These are phyloP conservation scores for Plagodis pulveraria DNA, from an alignment of 2,888 invertebrate genomes.

Conservation along the genomic window DNA sequence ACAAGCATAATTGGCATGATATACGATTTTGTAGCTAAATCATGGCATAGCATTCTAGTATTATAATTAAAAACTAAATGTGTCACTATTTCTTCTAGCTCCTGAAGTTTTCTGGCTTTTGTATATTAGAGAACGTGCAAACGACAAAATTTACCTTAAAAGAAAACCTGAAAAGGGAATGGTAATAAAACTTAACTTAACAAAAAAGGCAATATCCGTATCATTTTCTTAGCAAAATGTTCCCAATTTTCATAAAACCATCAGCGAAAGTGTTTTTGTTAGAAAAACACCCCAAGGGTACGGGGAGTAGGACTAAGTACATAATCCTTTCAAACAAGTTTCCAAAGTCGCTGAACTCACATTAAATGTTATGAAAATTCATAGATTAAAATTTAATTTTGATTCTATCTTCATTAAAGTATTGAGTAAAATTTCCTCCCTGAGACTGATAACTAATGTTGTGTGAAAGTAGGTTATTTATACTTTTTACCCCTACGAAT, in stretches of 20 bases:
- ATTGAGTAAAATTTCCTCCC: slow-evolving; percentile 1
- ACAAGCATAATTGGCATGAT: too few species aligned
- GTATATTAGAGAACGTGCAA: too few species aligned
- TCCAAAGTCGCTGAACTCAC: slow-evolving; percentile 27
- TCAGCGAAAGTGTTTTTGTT: slow-evolving; percentile 26
- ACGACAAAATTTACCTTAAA: too few species aligned
- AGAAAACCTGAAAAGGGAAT: neutral
- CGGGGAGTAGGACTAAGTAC: slow-evolving; percentile 1
- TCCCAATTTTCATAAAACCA: slow-evolving; percentile 25
- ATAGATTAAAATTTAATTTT: slow-evolving; percentile 29
- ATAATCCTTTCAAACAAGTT: slow-evolving; percentile 31
- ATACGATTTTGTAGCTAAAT: too few species aligned
- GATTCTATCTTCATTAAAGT: slow-evolving; percentile 5
- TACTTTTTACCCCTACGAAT: too few species aligned
- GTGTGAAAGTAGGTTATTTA: too few species aligned
- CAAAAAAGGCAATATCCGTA: slow-evolving; percentile 14
- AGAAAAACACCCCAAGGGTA: slow-evolving; percentile 24
- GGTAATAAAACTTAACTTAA: slow-evolving; percentile 7
- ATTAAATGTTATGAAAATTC: slow-evolving; percentile 35
- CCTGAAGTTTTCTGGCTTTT: too few species aligned
- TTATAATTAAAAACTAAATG: too few species aligned
- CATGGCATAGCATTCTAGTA: too few species aligned
- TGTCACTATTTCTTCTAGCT: too few species aligned
- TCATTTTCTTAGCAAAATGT: slow-evolving; percentile 12
- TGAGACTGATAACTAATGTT: too few species aligned